Base-by-base conservation (phyloP, 2,888 invertebrate genomes). In the Meandrusa payeni region DNA sequence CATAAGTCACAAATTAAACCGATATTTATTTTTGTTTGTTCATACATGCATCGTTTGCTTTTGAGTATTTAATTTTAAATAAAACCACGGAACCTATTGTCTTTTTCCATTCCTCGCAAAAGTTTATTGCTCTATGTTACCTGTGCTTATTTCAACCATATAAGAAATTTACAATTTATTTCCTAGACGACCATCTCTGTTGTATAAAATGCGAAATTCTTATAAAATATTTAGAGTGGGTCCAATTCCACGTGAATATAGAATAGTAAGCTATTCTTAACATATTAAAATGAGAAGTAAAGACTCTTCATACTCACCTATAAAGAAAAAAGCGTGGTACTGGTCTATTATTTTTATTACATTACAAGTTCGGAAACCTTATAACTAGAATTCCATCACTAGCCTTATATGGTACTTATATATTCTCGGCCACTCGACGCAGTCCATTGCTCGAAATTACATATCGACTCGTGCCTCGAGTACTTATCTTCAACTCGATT, bases 401-500 rank as follows among this genome's bases (percentile, higher is more conserved):
- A n/a, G n/a, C n/a, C n/a, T n/a, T n/a, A n/a, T n/a, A 11, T 26
- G 11, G n/a, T 11, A 10, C 11, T 26, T 5, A 26, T 2, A 9
- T 1, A 17, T 9, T 17, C 29, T 5, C 10, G 17, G 5, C 17
- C n/a, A 5, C 19, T 17, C 6, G 10, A 17, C 17, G 19, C 17
- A 10, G 7, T 17, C 4, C 31, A 19, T 5, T 19, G 5, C 12
- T 29, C n/a, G 4, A 13, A 15, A 15, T 28, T 28, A n/a, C n/a
- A 3, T 15, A 3, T 23, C 20, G 27, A 28, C 29, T 32, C 40
- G 31, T 24, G 40, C 24, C 31, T 36, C 34, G 47, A 39, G 45
- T 45, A 28, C 40, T 42, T 17, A 47, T 45, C 48, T 47, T 47
- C 48, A 45, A 51, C 37, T 53, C 45, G 47, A 48, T 53, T 53